Conservation (phyloP, 1,140 invertebrate species). For the Euwallacea fornicatus region DNA sequence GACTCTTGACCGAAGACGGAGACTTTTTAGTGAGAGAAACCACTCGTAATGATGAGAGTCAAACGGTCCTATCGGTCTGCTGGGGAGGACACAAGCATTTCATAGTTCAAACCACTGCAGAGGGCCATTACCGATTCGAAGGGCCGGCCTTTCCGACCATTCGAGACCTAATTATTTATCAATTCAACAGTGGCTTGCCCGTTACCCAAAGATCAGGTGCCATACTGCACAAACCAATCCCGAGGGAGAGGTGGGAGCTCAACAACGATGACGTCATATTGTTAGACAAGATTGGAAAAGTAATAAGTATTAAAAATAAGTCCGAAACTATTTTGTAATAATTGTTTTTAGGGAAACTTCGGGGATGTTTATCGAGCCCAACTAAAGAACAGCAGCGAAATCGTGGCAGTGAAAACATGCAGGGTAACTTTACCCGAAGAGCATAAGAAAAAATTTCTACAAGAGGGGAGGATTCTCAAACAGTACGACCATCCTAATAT, state of each 20-base stretch:
- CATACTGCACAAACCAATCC: slow-evolving; percentile 82
- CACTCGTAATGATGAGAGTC: slow-evolving; percentile 86
- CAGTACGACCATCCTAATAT: slow-evolving; percentile 98
- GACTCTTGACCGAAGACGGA: slow-evolving; percentile 83
- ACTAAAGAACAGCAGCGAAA: slow-evolving; percentile 76
- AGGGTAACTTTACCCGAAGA: slow-evolving; percentile 91
- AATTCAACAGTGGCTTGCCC: slow-evolving; percentile 78
- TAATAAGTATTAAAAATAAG: slow-evolving; percentile 52
- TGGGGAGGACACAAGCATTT: slow-evolving; percentile 97
- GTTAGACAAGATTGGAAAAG: slow-evolving; percentile 92
- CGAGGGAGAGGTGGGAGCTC: slow-evolving; percentile 92
- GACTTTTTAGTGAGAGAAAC: slow-evolving; percentile 95
- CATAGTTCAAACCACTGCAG: slow-evolving; percentile 91
- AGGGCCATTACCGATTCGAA: slow-evolving; percentile 93
- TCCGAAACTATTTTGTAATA: slow-evolving; percentile 5
- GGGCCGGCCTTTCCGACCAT: slow-evolving; percentile 91
- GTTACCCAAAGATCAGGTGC: slow-evolving; percentile 92
- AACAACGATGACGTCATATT: slow-evolving; percentile 95
- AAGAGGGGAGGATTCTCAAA: slow-evolving; percentile 93
- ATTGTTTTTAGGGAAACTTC: slow-evolving; percentile 78
- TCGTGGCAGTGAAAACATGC: slow-evolving; percentile 96
- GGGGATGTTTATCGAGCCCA: slow-evolving; percentile 94
- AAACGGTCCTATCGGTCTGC: slow-evolving; percentile 92
- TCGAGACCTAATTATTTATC: slow-evolving; percentile 86
- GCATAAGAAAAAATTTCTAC: slow-evolving; percentile 94